Base-by-base conservation (phyloP, 1,140 invertebrate species). In the Drosophila sp. region DNA sequence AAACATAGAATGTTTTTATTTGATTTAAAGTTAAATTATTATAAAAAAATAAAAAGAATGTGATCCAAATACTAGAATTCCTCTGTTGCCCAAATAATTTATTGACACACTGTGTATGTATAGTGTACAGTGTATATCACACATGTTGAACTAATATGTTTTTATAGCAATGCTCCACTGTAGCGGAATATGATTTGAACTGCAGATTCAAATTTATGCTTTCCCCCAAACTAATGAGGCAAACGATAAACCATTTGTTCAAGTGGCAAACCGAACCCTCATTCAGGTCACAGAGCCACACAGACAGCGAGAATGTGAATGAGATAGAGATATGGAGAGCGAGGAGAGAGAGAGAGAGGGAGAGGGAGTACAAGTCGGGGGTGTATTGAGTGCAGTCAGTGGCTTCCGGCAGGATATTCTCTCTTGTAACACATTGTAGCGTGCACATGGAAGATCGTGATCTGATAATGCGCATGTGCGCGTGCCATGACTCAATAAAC, bases 401-500 rank as follows among this genome's bases (percentile, higher is more conserved):
- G 54, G 57, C 75, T 76, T 78, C 75, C 75, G 79, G 75, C 66
- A 82, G 80, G 71, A 82, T 72, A 62, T 50, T 1, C 29, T 7
- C 8, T 32, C 50, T 4, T 21, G 32, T 13, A 18, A 11, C 25
- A 18, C 25, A 38, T 29, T 29, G 27, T 29, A 29, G 1, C 27
- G 27, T 29, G 13, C 13, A 48, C n/a, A 16, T 36, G 13, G 32
- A 46, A 56, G 72, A 76, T 89, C 65, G 13, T 54, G 48, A 59
- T 63, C 46, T 64, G 50, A 40, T 21, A 46, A 6, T 65, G 57
- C 66, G 71, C 72, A 75, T 72, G 78, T 89, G 83, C 83, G 72
- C 84, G 84, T 89, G 84, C 83, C 69, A 57, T 53, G 58, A 54
- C 72, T 46, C 53, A 56, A 59, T 50, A 71, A 80, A 70, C 75